Evolutionary conservation across 2,113 vertebrate species (phyloP).

Genomic region (Pelvicachromis taeniatus): DNA sequence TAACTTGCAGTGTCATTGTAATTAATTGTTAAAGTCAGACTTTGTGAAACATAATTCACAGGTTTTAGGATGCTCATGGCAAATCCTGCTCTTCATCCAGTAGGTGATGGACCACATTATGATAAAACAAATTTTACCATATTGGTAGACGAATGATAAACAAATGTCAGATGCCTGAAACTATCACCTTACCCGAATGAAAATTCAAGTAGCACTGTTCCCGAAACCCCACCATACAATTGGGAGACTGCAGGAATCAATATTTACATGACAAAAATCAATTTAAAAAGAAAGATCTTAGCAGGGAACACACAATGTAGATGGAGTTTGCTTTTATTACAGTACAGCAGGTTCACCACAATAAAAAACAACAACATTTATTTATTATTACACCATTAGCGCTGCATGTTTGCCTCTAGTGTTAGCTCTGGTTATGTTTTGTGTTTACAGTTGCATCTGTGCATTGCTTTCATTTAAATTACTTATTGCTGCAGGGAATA

Average conservation of each 20-base stretch:
- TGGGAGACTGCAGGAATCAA: conserved; percentile 10
- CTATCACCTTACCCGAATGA: conserved; percentile 23
- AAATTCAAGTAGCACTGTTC: conserved; percentile 11
- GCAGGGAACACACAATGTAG: background rate
- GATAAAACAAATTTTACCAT: background rate
- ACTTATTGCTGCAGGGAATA: background rate
- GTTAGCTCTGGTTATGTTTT: background rate
- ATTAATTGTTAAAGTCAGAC: background rate
- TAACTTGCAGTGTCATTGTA: background rate
- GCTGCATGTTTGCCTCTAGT: background rate
- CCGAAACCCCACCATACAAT: background rate
- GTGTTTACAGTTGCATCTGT: background rate
- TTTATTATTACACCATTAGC: background rate
- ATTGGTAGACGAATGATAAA: background rate
- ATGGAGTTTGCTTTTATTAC: background rate
- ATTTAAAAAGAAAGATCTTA: conserved; percentile 12
- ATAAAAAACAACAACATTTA: background rate
- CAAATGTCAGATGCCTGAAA: conserved; percentile 2
- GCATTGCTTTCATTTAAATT: background rate
- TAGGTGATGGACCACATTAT: background rate
- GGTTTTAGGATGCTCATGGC: background rate
- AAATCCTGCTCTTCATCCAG: background rate
- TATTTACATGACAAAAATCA: conserved; percentile 20
- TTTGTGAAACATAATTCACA: background rate
- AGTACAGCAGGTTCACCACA: background rate